Percentiles rank a stretch among this genome's conserved stretches.
Conservation (phyloP, 2,113 vertebrate genomes). For the Colossoma macropomum region DNA sequence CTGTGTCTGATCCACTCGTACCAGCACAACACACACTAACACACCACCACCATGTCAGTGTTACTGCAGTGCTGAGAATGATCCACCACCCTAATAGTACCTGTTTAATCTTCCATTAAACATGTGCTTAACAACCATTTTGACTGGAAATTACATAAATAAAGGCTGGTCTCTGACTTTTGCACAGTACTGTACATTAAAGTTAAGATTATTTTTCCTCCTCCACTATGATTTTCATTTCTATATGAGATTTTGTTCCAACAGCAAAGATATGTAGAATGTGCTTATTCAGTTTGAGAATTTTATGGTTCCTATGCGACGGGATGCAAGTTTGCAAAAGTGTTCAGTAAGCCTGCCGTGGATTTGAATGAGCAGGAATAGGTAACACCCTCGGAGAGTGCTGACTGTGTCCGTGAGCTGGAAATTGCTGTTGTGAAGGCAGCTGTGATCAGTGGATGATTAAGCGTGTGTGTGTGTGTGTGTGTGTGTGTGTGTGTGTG, state of each 20-base stretch:
- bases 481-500: conserved; percentile 17
- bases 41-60: too few relatives aligned
- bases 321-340: not conserved
- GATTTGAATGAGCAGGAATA: conserved; percentile 12
- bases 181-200: too few relatives aligned
- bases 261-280: not conserved
- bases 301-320: not conserved
- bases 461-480: conserved; percentile 16
- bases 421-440: conserved; percentile 12
- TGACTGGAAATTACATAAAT: too few relatives aligned
- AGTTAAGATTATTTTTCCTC: too few relatives aligned
- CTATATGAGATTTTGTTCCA: not conserved
- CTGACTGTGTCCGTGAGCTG: not conserved
- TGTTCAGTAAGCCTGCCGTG: not conserved
- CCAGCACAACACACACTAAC: too few relatives aligned
- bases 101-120: too few relatives aligned
- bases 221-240: too few relatives aligned
- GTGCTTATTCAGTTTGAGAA: not conserved
- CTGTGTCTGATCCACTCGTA: too few relatives aligned
- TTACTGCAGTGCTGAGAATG: too few relatives aligned
- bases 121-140: too few relatives aligned
- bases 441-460: conserved; percentile 5
- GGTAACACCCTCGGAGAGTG: conserved; percentile 10
- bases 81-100: too few relatives aligned
- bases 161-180: too few relatives aligned